Evolutionary conservation across 2,113 vertebrate species (phyloP).

Genomic region (Synodontis membranacea): DNA sequence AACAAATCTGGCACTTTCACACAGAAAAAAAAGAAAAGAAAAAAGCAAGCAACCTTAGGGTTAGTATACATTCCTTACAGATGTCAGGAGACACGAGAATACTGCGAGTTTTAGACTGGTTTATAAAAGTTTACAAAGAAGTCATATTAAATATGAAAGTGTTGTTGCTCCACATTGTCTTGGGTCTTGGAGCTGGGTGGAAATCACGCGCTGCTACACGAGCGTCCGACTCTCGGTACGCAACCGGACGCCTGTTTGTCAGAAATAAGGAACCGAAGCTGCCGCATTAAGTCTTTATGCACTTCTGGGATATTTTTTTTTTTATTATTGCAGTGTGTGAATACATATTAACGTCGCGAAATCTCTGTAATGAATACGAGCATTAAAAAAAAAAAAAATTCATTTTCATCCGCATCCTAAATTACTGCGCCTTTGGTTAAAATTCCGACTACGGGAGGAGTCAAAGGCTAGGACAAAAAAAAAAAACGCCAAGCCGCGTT

Average conservation of each 20-base stretch:
- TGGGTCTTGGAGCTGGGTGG: not conserved
- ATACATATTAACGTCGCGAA: not conserved
- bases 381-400: not conserved
- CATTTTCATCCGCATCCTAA: not conserved
- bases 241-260: not conserved
- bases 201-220: not conserved
- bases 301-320: not conserved
- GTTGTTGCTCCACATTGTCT: too few species aligned
- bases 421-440: not conserved
- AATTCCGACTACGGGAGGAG: not conserved
- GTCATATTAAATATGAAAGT: slow-evolving; percentile 22
- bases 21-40: not conserved
- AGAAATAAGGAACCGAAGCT: not conserved
- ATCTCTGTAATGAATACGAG: not conserved
- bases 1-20: slow-evolving; percentile 17
- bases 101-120: slow-evolving; percentile 5
- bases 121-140: slow-evolving; percentile 15
- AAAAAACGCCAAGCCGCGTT: not conserved
- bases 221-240: not conserved
- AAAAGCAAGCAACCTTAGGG: not conserved
- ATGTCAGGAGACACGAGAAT: not conserved
- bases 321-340: not conserved
- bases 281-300: not conserved
- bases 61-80: slow-evolving; percentile 40
- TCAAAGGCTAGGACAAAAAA: not conserved